A percentile compares a stretch with the other conserved stretches of the same genome.
Conservation (phyloP, 2,888 invertebrate genomes). For the Byasa hedistus region DNA sequence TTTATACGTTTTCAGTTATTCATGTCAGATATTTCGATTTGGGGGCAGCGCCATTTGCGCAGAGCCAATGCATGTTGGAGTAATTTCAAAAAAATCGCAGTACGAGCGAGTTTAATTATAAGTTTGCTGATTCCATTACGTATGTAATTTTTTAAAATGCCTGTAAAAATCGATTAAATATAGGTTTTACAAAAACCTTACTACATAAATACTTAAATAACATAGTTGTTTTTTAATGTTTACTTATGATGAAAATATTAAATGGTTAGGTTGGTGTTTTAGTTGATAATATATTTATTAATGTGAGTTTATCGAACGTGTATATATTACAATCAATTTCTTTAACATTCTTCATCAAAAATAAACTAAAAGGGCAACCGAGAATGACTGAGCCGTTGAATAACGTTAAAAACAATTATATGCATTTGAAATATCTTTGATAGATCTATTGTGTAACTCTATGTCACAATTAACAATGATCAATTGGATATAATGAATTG, state of each 20-base stretch:
- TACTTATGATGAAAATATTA: too few species aligned
- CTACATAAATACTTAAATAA: too few species aligned
- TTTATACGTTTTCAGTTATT: conserved; percentile 48
- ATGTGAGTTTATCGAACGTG: too few species aligned
- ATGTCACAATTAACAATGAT: not conserved
- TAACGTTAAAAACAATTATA: not conserved
- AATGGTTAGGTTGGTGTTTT: too few species aligned
- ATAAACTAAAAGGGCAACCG: not conserved
- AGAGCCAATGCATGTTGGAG: conserved; percentile 38
- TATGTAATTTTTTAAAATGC: conserved; percentile 5
- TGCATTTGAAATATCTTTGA: not conserved
- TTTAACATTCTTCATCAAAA: too few species aligned
- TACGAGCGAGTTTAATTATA: conserved; percentile 43
- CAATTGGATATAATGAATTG: not conserved
- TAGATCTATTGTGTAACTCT: not conserved
- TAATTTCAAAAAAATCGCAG: conserved; percentile 50
- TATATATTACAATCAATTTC: too few species aligned
- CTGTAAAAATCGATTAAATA: too few species aligned
- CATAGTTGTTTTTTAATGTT: too few species aligned
- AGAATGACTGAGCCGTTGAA: too few species aligned
- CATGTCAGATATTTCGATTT: conserved; percentile 47
- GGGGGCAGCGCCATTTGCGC: conserved; percentile 41
- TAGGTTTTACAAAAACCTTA: too few species aligned
- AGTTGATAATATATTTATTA: too few species aligned
- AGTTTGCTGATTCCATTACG: conserved; percentile 43